Evolutionary conservation across 2,797 vertebrate species (phyloP).

Genomic region (Rhinatrema bivittatum): DNA sequence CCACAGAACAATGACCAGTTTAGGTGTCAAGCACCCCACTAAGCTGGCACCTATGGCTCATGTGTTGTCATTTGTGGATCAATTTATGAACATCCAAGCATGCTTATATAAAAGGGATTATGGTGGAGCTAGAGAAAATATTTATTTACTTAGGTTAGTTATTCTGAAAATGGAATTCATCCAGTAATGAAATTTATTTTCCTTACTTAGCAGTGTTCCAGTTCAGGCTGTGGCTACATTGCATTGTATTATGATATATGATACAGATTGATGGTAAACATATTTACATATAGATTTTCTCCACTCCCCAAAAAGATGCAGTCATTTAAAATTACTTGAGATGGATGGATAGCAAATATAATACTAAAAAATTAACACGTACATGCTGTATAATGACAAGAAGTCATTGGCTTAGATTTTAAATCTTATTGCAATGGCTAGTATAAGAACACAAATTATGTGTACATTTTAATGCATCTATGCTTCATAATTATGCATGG

Average conservation of each 20-base stretch:
- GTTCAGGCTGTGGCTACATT: conserved; percentile 7
- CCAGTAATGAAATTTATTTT: conserved; percentile 40
- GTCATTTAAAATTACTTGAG: conserved; percentile 17
- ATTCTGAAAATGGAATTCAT: conserved; percentile 28
- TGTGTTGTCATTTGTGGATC: too few species aligned
- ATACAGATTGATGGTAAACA: conserved; percentile 12
- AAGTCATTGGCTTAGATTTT: conserved; percentile 54
- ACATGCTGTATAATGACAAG: conserved; percentile 39
- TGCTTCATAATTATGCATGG: conserved; percentile 98
- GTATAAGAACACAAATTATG: conserved; percentile 90
- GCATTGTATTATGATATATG: conserved; percentile 14
- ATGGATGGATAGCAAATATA: conserved; percentile 23
- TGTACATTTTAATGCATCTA: conserved; percentile 92
- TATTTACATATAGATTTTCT: conserved; percentile 3
- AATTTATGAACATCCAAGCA: conserved; percentile 28
- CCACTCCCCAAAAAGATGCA: conserved; percentile 28
- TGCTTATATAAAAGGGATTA: conserved; percentile 23
- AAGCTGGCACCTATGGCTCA: too few species aligned
- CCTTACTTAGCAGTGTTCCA: conserved; percentile 19
- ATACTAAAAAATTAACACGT: conserved; percentile 38
- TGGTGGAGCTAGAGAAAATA: conserved; percentile 17
- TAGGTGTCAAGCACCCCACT: too few species aligned
- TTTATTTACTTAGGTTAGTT: conserved; percentile 21
- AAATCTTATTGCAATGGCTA: conserved; percentile 48
- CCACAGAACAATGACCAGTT: too few species aligned